Evolutionary conservation across 53 echinoderm and acorn worm species (phyloP), one percentile per base, ranked within the genome.

Genomic region (Mesocentrotus franciscanus): DNA sequence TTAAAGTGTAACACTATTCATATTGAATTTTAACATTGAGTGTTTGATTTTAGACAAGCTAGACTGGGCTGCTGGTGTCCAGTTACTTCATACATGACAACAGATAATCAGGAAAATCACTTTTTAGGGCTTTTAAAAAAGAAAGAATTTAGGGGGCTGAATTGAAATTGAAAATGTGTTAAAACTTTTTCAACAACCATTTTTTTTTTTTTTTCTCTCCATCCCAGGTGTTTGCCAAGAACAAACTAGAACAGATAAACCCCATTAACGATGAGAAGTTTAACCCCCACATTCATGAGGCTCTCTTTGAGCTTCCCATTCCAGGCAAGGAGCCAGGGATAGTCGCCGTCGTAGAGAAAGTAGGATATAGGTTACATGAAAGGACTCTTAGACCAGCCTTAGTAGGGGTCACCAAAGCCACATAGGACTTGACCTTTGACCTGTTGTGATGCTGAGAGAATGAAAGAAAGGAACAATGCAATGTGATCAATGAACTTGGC

Each of bases 241-340:
- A 98, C 94, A 94, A 96, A 8, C 96, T 99, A 27, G 62, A 90
- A 33, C 94, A 78, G 94, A 99, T 99, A 20, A 97, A 98, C 55
- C 99, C 99, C 16, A 61, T 95, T 34, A 70, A 94, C 71, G 95
- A 96, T 20, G 98, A 99, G 96, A 98, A 98, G 93, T 99, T 99
- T 97, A 98, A 99, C 85, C 99, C 99, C 85, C 97, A 99, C 90
- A 68, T 98, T 57, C 99, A 99, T 35, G 98, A 99, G 90, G 99
- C 99, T 20, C 79, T 99, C 95, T 99, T 99, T 96, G 97, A 98
- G 95, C 85, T 97, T 27, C 97, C 98, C n/a, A 85, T 96, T 26
- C 93, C 96, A 8, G 99, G 97, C 90, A 98, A 98, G 93, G 97
- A 97, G 75, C 97, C 99, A 16, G 98, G 99, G 0, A 95, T 91